These are phyloP conservation scores for Tauraco erythrolophus DNA, from an alignment of 2,113 vertebrate genomes.

Conservation along the genomic window DNA sequence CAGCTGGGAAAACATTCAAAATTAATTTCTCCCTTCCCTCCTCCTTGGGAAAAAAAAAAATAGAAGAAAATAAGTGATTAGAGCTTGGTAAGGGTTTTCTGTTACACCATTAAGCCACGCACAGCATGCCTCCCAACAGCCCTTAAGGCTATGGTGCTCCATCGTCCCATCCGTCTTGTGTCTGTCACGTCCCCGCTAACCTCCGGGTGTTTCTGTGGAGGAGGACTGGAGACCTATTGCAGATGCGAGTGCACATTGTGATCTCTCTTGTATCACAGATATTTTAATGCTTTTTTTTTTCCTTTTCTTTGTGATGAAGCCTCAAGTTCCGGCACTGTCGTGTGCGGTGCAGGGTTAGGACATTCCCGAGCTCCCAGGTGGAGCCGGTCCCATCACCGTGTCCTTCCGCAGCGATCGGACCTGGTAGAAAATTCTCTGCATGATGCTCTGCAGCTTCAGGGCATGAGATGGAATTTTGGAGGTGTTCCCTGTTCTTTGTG, in stretches of 20 bases:
- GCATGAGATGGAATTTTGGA: background rate
- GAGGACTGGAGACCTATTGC: background rate
- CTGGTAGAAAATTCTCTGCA: background rate
- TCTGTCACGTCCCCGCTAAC: background rate
- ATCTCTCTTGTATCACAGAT: background rate
- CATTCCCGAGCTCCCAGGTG: background rate
- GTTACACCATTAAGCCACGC: background rate
- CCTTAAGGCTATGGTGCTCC: background rate
- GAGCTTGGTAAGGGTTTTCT: background rate
- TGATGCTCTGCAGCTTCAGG: background rate
- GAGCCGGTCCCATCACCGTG: fast-evolving
- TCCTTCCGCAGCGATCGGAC: background rate
- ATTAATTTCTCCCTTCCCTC: background rate
- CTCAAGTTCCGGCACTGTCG: background rate
- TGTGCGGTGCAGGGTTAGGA: background rate
- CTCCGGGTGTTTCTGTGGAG: background rate
- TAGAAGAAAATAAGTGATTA: background rate
- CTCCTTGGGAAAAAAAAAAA: background rate
- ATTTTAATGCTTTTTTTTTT: background rate
- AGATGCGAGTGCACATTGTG: background rate
- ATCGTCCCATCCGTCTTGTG: background rate
- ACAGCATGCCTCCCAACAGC: background rate
- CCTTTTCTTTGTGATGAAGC: background rate
- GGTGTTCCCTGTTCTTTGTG: background rate
- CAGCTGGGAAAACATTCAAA: slow-evolving; percentile 8